Evolutionary conservation across 1,140 invertebrate genomes (phyloP).

Genomic region (Lineus longissimus): DNA sequence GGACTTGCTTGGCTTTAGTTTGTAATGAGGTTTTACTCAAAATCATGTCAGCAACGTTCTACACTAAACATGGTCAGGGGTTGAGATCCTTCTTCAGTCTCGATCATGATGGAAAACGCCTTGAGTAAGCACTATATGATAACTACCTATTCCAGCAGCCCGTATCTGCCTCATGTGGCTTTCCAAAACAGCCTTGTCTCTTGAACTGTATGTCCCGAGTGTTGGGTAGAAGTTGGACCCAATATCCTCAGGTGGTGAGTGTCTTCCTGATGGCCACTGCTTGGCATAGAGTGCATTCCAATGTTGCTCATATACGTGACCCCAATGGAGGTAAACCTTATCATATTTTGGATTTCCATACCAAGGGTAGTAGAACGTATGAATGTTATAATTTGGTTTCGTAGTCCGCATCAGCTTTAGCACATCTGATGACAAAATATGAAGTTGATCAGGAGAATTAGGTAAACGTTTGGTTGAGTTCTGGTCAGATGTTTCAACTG

Average conservation of each 20-base stretch:
- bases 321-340: slow-evolving; percentile 56
- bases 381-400: slow-evolving; percentile 46
- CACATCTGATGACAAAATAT: too few species aligned
- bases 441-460: too few species aligned
- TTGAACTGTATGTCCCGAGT: slow-evolving; percentile 56
- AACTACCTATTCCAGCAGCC: slow-evolving; percentile 43
- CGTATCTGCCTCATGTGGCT: slow-evolving; percentile 54
- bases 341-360: slow-evolving; percentile 53
- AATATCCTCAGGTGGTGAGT: slow-evolving; percentile 55
- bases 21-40: too few species aligned
- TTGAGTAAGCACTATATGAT: background rate
- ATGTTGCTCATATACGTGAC: slow-evolving; percentile 52
- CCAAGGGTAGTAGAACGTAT: slow-evolving; percentile 59
- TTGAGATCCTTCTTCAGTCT: too few species aligned
- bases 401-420: background rate
- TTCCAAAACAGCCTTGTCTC: slow-evolving; percentile 45
- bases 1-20: too few species aligned
- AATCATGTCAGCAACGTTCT: too few species aligned
- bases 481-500: too few species aligned
- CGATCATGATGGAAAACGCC: too few species aligned
- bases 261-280: slow-evolving; percentile 40
- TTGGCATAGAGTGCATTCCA: slow-evolving; percentile 47
- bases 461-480: too few species aligned
- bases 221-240: slow-evolving; percentile 56
- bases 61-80: too few species aligned